Percentiles rank a stretch among this genome's conserved stretches.
These are phyloP conservation scores for Anthonomus grandis DNA, from an alignment of 1,140 invertebrate species.

Conservation along the genomic window DNA sequence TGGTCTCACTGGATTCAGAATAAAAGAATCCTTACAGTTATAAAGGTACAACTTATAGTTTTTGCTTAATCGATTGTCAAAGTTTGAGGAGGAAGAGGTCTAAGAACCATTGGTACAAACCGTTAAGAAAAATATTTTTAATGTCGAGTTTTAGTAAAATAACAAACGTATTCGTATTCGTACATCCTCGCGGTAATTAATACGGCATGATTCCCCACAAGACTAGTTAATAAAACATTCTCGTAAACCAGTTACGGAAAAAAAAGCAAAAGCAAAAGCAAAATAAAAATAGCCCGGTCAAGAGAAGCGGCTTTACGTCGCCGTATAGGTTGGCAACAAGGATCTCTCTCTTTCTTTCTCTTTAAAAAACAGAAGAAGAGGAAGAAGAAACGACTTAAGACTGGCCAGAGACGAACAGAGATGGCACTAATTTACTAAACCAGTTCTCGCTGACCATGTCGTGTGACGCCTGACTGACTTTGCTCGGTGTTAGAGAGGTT, in stretches of 20 bases:
- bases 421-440: conserved; percentile 47
- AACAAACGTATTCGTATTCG: too few relatives aligned
- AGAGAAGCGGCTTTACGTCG: too few relatives aligned
- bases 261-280: conserved; percentile 4
- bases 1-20: too few relatives aligned
- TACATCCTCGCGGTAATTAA: too few relatives aligned
- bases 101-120: too few relatives aligned
- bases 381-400: conserved; percentile 42
- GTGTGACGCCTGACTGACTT: conserved; percentile 42
- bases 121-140: too few relatives aligned
- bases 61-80: too few relatives aligned
- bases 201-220: too few relatives aligned
- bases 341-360: conserved; percentile 3
- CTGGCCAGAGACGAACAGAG: conserved; percentile 42
- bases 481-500: conserved; percentile 27
- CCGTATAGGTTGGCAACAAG: conserved; percentile 26
- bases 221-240: neutral
- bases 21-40: too few relatives aligned
- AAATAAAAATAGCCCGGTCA: conserved; percentile 2
- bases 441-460: conserved; percentile 45
- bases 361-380: conserved; percentile 29
- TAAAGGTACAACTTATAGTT: too few relatives aligned
- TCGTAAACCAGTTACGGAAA: conserved; percentile 1
- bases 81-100: too few relatives aligned
- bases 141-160: too few relatives aligned